Evolutionary conservation across 2,888 invertebrate species (phyloP).

Genomic region (Coleophora flavipennella): DNA sequence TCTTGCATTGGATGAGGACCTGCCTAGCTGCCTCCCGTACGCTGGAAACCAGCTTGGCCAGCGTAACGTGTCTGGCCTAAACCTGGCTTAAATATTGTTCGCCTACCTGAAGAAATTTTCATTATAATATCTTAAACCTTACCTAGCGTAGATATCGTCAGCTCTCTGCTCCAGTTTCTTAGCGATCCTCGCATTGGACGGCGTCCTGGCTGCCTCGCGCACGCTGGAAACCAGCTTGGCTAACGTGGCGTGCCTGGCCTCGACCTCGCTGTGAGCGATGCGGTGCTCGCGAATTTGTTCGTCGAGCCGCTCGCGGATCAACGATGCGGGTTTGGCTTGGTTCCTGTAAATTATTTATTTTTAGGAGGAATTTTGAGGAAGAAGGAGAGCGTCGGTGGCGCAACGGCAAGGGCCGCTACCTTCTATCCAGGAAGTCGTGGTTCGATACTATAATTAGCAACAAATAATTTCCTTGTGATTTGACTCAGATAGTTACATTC

Average conservation of each 20-base stretch:
- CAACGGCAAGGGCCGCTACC: too few relatives aligned
- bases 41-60: not conserved
- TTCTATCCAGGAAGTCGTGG: too few relatives aligned
- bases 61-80: not conserved
- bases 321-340: slow-evolving; percentile 86
- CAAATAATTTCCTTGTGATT: too few relatives aligned
- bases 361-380: too few relatives aligned
- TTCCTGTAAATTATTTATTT: slow-evolving; percentile 39
- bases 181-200: slow-evolving; percentile 88
- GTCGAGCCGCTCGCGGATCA: slow-evolving; percentile 89
- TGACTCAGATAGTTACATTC: too few relatives aligned
- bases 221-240: slow-evolving; percentile 86
- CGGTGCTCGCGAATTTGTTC: slow-evolving; percentile 92
- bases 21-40: not conserved
- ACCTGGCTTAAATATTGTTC: too few relatives aligned
- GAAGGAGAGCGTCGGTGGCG: too few relatives aligned
- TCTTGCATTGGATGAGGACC: not conserved
- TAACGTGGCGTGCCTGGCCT: slow-evolving; percentile 88
- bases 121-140: slow-evolving; percentile 2
- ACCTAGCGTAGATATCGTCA: slow-evolving; percentile 83
- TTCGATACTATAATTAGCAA: too few relatives aligned
- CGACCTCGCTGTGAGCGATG: slow-evolving; percentile 85
- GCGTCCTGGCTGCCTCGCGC: slow-evolving; percentile 83
- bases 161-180: slow-evolving; percentile 91
- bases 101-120: too few relatives aligned